A percentile compares a stretch with the other conserved stretches of the same genome.
Evolutionary conservation across 2,888 invertebrate species (phyloP).

Genomic region (Heteromurus nitidus): DNA sequence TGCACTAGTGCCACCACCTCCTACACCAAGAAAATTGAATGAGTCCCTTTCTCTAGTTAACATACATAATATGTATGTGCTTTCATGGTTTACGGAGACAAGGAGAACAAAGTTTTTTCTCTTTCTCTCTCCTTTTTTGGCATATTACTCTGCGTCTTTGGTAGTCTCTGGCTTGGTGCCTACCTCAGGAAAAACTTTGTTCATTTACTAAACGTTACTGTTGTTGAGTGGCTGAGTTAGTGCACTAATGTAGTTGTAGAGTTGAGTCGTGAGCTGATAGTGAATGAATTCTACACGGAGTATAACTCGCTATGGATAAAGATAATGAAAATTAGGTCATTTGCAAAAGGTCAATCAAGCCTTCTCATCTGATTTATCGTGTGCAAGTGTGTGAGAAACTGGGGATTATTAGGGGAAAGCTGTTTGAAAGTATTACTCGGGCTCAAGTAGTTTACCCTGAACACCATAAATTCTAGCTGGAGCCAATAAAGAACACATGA

Average conservation of each 20-base stretch:
- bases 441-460: not conserved
- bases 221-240: not conserved
- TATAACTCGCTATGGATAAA: not conserved
- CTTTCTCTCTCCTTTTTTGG: not conserved
- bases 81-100: not conserved
- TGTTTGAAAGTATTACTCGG: not conserved
- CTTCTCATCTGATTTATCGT: conserved; percentile 47
- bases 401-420: conserved; percentile 9
- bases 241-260: not conserved
- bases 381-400: conserved; percentile 34
- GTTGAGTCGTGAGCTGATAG: not conserved
- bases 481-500: conserved; percentile 25
- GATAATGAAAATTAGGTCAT: conserved; percentile 60
- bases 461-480: not conserved
- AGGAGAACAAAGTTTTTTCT: not conserved
- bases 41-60: conserved; percentile 27
- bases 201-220: conserved; percentile 3
- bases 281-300: not conserved
- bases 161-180: conserved; percentile 8
- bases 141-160: conserved; percentile 3
- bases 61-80: conserved; percentile 18
- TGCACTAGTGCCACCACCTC: not conserved
- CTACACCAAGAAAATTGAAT: conserved; percentile 51
- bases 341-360: conserved; percentile 62
- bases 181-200: conserved; percentile 16